Conservation (phyloP, 2,888 invertebrate genomes). For the Agriopis aurantiaria region DNA sequence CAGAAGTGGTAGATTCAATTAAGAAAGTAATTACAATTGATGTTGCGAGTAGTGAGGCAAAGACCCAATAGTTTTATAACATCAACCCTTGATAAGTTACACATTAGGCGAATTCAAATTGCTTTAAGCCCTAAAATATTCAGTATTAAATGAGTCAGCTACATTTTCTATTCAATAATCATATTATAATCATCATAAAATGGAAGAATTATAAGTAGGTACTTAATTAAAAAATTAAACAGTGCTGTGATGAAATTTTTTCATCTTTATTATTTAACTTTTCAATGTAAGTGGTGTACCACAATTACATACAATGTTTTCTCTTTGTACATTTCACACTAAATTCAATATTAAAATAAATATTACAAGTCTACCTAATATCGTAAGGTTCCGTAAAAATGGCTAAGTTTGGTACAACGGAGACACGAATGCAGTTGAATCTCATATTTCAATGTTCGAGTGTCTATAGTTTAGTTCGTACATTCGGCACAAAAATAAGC, state of each 20-base stretch:
- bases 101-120: constrained; percentile 30
- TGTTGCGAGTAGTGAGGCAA: constrained; percentile 21
- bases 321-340: constrained; percentile 12
- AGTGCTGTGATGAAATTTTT: background rate
- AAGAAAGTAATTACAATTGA: background rate
- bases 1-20: background rate
- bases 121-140: constrained; percentile 21
- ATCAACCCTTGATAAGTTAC: constrained; percentile 27
- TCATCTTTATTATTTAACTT: constrained; percentile 5
- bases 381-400: background rate
- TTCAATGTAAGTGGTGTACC: background rate
- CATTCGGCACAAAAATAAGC: constrained; percentile 29
- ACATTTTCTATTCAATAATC: constrained; percentile 11
- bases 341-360: constrained; percentile 8
- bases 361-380: constrained; percentile 11
- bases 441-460: constrained; percentile 2
- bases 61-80: constrained; percentile 20
- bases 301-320: background rate
- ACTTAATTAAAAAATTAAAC: constrained; percentile 7
- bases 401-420: background rate
- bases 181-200: constrained; percentile 10
- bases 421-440: background rate
- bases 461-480: constrained; percentile 14
- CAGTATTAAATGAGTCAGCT: constrained; percentile 15
- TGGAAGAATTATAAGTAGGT: constrained; percentile 14